Base-by-base conservation (phyloP, 2,113 vertebrate genomes). In the Cottus gobio region DNA sequence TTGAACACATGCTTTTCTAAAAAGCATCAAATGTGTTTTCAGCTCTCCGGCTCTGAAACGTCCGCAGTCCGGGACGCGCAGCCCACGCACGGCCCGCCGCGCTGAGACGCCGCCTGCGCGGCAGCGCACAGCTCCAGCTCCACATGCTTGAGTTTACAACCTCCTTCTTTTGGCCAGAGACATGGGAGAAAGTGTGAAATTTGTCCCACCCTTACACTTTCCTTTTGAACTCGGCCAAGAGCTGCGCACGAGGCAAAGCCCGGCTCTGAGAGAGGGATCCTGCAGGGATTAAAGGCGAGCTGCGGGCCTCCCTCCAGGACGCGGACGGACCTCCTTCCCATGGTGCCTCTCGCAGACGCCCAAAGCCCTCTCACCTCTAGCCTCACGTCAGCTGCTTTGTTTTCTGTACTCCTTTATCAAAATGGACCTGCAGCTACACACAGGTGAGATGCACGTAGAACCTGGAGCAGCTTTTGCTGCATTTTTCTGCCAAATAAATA, bases 141-240 rank as follows among this genome's bases (percentile, higher is more conserved):
- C 79, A 66, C 81, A 72, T 48, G 13, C 65, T 72, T 54, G 56
- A 5, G 18, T 76, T 69, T 82, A 67, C 84, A 76, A 60, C 77
- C 86, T 82, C 80, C 71, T 79, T 68, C 71, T 77, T 86, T 78
- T 83, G 88, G 79, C 77, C 66, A 1, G 64, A 78, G 79, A 89
- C 83, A 65, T 48, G 54, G 80, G 75, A 93, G 88, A 91, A 88
- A 93, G 90, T 92, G 88, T 88, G 87, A 91, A 84, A 91, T 84
- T 60, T 72, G 84, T 88, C 77, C 84, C 80, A 86, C 84, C 57
- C 77, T 85, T 75, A 77, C 67, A 69, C 85, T 82, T 89, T 87
- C 75, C 74, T 88, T 90, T 87, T 87, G 54, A 85, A 79, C 77
- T 20, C n/a, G 78, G 88, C 86, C 89, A 92, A 87, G 79, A 89